These are phyloP conservation scores for Parthenolecanium corni DNA, from an alignment of 2,888 invertebrate species.

Conservation along the genomic window DNA sequence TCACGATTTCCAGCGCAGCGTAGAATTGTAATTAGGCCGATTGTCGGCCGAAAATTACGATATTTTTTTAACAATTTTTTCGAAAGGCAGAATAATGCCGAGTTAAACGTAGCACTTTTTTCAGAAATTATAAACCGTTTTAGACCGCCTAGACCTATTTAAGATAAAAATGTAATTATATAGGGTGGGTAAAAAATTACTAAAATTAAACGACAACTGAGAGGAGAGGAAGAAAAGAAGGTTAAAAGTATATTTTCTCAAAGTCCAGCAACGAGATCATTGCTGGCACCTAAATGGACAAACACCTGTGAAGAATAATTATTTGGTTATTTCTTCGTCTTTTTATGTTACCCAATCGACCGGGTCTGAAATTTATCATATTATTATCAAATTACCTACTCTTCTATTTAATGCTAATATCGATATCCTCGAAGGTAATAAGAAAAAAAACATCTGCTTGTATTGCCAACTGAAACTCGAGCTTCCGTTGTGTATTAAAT, in stretches of 20 bases:
- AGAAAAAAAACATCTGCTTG: conserved; percentile 13
- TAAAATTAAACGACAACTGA: not conserved
- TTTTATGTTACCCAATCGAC: conserved; percentile 4
- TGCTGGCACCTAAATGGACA: conserved; percentile 3
- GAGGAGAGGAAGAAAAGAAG: not conserved
- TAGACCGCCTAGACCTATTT: not conserved
- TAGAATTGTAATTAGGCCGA: conserved; percentile 16
- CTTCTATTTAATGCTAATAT: no score
- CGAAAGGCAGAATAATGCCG: not conserved
- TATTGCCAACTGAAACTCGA: conserved; percentile 6
- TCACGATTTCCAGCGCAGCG: not conserved
- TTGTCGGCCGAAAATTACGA: conserved; percentile 5
- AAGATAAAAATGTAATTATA: conserved; percentile 12
- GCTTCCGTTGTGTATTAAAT: conserved; percentile 19
- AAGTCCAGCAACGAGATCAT: not conserved
- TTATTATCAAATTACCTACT: conserved; percentile 24
- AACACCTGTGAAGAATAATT: conserved; percentile 12
- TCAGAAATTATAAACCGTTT: no score
- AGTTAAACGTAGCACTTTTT: conserved; percentile 1
- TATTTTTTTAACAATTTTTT: not conserved
- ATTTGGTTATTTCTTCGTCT: not conserved
- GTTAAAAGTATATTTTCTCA: not conserved
- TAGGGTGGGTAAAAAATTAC: conserved; percentile 6
- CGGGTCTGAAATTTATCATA: conserved; percentile 19
- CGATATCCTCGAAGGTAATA: not conserved